Base-by-base conservation (phyloP, 2,113 vertebrate genomes). In the Galeopterus variegatus region DNA sequence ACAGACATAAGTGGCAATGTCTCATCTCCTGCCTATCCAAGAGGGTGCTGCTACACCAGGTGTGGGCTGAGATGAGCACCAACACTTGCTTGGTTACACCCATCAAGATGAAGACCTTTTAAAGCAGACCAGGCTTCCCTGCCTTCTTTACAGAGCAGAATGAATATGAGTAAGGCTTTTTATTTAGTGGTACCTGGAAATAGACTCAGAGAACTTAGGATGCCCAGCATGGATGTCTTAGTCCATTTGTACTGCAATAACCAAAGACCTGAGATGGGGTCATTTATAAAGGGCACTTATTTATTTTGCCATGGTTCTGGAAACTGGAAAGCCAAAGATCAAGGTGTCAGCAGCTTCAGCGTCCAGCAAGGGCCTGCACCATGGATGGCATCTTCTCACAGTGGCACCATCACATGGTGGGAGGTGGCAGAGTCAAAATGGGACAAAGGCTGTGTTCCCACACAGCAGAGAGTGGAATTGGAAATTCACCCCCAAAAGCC, bases 71-170 rank as follows among this genome's bases (percentile, higher is more conserved):
- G 52, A 64, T n/a, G 28, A 64, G 33, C 31, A 60, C 24, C 64
- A 64, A 8, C 19, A 76, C 31, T n/a, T 21, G 2, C 60, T 73
- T 69, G 64, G 73, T 31, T 48, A 76, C 0, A 31, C 8, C 10
- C 45, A 4, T 33, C 0, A 2, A 75, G 36, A 77, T 10, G 17
- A 70, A 65, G 93, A 52, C 93, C 36, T 62, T 45, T 48, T 56
- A 48, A 85, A 58, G 21, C 21, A 69, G 31, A 24, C 33, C n/a
- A 81, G 50, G 26, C 67, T 56, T 79, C 64, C 23, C 45, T 67
- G 69, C 64, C 58, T 89, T 92, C 79, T 77, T 94, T 67, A 80
- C 36, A 54, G 52, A 62, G 17, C 26, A 70, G 54, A 80, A 56
- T 52, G 21, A 56, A 36, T n/a, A 10, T 1, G 17, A 52, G 48